These are phyloP conservation scores for Gila robusta DNA, from an alignment of 2,797 vertebrate genomes.

Conservation along the genomic window DNA sequence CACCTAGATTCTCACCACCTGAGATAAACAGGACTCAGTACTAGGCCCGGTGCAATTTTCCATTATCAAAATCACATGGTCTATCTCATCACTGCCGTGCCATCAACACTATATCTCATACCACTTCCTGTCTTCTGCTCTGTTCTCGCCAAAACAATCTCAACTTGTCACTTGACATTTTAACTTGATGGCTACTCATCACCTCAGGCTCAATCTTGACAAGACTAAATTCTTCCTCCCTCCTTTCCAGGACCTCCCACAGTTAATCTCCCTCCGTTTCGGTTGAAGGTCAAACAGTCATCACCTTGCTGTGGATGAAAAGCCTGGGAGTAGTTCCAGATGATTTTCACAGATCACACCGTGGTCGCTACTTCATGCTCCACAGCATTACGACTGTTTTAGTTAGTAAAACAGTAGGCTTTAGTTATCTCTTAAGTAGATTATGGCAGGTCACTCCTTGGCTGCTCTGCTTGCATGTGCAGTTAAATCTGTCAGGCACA, in stretches of 20 bases:
- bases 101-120: slow-evolving; percentile 20
- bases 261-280: slow-evolving; percentile 17
- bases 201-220: slow-evolving; percentile 20
- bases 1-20: background rate
- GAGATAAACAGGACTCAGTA: background rate
- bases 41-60: background rate
- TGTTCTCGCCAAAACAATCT: slow-evolving; percentile 10
- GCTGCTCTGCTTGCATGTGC: background rate
- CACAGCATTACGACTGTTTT: background rate
- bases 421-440: background rate
- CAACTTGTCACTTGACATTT: slow-evolving; percentile 47
- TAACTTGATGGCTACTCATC: slow-evolving; percentile 34
- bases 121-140: slow-evolving; percentile 3
- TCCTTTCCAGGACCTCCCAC: slow-evolving; percentile 9
- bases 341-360: slow-evolving; percentile 11
- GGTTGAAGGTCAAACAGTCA: slow-evolving; percentile 8
- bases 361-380: background rate
- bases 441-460: background rate
- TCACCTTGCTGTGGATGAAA: slow-evolving; percentile 20
- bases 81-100: background rate
- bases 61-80: slow-evolving; percentile 19
- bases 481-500: background rate
- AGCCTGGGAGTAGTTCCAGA: background rate
- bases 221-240: slow-evolving; percentile 25
- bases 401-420: background rate